Evolutionary conservation across 2,113 vertebrate species (phyloP).

Genomic region (Furnarius figulus): DNA sequence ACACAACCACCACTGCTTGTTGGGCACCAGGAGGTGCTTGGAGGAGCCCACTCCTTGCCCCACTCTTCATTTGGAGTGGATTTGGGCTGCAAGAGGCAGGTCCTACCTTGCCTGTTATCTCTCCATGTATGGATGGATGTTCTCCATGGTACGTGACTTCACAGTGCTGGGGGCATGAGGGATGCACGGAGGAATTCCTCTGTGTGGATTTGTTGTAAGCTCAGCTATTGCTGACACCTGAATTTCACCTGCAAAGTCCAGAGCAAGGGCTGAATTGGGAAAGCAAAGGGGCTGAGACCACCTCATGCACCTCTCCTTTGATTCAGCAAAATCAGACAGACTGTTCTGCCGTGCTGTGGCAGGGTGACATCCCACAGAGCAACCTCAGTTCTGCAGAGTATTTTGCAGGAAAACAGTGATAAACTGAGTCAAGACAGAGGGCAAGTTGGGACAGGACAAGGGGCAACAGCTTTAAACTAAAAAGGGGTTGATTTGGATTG

Average conservation of each 20-base stretch:
- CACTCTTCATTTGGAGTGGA: background rate
- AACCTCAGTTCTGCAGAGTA: background rate
- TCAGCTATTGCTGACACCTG: background rate
- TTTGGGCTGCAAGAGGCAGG: background rate
- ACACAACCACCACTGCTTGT: background rate
- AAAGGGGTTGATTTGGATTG: background rate
- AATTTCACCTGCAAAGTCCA: background rate
- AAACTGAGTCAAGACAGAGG: background rate
- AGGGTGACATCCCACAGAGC: rapidly evolving
- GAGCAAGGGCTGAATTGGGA: background rate
- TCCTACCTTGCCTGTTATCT: background rate
- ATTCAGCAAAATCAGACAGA: background rate
- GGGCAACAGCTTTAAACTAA: background rate
- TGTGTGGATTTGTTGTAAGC: background rate
- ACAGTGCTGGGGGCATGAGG: rapidly evolving
- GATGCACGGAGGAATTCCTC: background rate
- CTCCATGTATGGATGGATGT: too few species aligned
- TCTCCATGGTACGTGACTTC: background rate
- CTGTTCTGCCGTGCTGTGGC: background rate
- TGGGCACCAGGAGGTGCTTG: background rate
- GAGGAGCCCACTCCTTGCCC: background rate
- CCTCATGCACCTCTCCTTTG: background rate
- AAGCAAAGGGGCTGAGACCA: background rate
- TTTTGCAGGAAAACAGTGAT: background rate
- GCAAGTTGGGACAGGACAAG: background rate